A percentile compares a stretch with the other conserved stretches of the same genome.
phyloP scores from a whole-genome alignment of 2,888 invertebrate species.

The Lasioglossum calceatum region DNA sequence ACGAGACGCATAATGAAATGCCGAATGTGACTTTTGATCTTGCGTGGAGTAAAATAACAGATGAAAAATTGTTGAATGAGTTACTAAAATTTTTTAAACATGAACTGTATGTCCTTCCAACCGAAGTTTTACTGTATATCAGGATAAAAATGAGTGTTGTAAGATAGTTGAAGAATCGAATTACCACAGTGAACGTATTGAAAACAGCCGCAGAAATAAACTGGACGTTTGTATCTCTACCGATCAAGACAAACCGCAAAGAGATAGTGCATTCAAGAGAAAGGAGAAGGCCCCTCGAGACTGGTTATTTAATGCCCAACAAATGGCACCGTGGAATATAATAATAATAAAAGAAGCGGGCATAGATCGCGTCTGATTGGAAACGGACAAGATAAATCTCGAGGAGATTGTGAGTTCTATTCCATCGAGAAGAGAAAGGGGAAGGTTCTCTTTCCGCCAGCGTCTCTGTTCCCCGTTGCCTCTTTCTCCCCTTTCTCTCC shows the following conservation, averaged over 20 bases:
- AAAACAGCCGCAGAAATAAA: no score
- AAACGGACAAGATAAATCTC: not conserved
- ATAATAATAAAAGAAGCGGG: not conserved
- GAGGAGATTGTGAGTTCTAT: not conserved
- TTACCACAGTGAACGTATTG: no score
- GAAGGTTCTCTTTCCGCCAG: not conserved
- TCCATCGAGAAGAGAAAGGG: constrained; percentile 7
- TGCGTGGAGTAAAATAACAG: no score
- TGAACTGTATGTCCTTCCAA: no score
- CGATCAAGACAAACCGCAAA: not conserved
- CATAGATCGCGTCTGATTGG: not conserved
- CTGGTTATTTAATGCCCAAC: not conserved
- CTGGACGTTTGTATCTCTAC: no score
- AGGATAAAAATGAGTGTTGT: no score
- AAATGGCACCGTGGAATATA: not conserved
- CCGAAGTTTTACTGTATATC: no score
- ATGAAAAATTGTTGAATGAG: no score
- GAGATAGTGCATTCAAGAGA: not conserved
- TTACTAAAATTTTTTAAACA: no score
- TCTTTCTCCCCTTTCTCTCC: constrained; percentile 19
- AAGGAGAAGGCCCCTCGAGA: not conserved
- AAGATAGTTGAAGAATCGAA: no score
- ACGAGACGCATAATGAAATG: no score
- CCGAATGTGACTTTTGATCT: no score
- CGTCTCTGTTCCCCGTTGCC: constrained; percentile 16